phyloP scores from a whole-genome alignment of 1,140 invertebrate genomes.

The Saccostrea echinata region DNA sequence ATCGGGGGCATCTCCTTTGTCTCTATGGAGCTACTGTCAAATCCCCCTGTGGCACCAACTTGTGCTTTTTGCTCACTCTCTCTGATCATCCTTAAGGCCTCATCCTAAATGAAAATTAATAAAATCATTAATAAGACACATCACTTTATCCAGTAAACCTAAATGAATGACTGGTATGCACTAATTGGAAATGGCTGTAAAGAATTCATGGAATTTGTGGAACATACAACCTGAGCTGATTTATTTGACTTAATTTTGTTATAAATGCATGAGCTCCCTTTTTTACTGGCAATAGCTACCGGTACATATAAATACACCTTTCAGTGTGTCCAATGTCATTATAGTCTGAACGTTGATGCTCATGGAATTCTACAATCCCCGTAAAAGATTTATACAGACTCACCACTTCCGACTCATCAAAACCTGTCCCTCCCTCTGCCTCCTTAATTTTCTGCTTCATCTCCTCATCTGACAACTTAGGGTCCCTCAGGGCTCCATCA shows the following conservation, averaged over 20 bases:
- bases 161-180: too few species aligned
- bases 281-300: too few species aligned
- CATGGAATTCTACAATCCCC: too few species aligned
- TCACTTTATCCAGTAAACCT: too few species aligned
- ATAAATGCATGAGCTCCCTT: too few species aligned
- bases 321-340: too few species aligned
- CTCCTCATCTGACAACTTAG: neutral
- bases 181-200: too few species aligned
- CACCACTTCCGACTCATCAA: slow-evolving; percentile 14
- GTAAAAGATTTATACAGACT: neutral
- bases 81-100: neutral
- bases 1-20: slow-evolving; percentile 35
- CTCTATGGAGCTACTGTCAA: slow-evolving; percentile 10
- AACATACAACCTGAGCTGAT: too few species aligned
- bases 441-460: slow-evolving; percentile 17
- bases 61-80: neutral
- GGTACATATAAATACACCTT: too few species aligned
- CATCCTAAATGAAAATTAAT: neutral
- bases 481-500: slow-evolving; percentile 7
- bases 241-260: too few species aligned
- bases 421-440: neutral
- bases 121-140: neutral
- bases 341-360: too few species aligned
- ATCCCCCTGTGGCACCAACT: slow-evolving; percentile 17
- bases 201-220: too few species aligned